These are phyloP conservation scores for Neogale vison DNA, from an alignment of 2,113 vertebrate genomes.

Conservation along the genomic window DNA sequence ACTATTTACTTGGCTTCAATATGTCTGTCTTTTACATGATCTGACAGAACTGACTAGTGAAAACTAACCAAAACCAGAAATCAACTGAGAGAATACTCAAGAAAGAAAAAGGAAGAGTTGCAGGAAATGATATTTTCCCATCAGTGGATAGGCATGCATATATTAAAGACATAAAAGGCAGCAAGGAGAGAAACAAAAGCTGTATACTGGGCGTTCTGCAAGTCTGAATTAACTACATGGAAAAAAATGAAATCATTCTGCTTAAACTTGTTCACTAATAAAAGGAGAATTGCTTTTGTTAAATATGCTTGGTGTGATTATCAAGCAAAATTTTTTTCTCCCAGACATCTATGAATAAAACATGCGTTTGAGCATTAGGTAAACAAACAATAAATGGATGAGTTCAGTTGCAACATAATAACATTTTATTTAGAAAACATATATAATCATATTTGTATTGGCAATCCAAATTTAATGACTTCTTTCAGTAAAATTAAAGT, in stretches of 20 bases:
- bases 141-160: conserved; percentile 80
- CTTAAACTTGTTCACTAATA: conserved; percentile 75
- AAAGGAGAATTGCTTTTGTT: conserved; percentile 80
- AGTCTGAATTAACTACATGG: conserved; percentile 77
- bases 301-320: conserved; percentile 76
- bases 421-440: conserved; percentile 79
- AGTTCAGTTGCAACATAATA: conserved; percentile 67
- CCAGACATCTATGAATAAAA: conserved; percentile 78
- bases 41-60: conserved; percentile 77
- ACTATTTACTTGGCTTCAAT: conserved; percentile 64
- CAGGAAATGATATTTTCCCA: conserved; percentile 83
- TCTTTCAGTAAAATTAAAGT: conserved; percentile 78
- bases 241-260: conserved; percentile 75
- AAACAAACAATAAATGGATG: conserved; percentile 81
- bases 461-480: conserved; percentile 79
- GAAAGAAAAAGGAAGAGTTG: conserved; percentile 81
- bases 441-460: conserved; percentile 78
- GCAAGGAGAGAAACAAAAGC: conserved; percentile 74
- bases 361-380: conserved; percentile 72
- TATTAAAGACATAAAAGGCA: conserved; percentile 83
- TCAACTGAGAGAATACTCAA: conserved; percentile 59
- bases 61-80: conserved; percentile 79
- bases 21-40: conserved; percentile 74
- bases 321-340: conserved; percentile 78
- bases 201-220: conserved; percentile 50